Percentiles rank a stretch among this genome's conserved stretches.
phyloP scores from a whole-genome alignment of 23 tunicate species.

The Halocynthia aurantium region DNA sequence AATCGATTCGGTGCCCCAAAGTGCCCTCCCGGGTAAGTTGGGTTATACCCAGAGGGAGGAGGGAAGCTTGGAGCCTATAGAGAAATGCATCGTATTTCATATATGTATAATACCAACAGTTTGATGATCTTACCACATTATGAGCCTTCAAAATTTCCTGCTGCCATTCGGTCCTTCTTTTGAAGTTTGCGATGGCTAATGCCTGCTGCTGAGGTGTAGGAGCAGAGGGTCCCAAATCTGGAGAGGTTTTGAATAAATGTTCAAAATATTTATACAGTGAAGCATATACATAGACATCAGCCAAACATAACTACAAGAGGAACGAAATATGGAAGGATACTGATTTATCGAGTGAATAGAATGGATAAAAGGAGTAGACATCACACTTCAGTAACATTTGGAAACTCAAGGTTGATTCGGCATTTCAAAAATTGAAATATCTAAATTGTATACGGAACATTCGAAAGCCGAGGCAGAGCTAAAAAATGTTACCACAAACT shows the following conservation, averaged over 20 bases:
- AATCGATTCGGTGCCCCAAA: no score
- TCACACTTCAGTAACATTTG: not conserved
- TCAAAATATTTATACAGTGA: no score
- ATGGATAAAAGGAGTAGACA: not conserved
- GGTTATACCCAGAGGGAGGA: no score
- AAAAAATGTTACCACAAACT: conserved; percentile 5
- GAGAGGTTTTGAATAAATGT: no score
- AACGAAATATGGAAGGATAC: not conserved
- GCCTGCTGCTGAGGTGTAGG: not conserved
- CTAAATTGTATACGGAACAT: not conserved
- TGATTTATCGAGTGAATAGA: not conserved
- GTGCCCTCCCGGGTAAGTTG: no score
- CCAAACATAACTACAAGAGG: no score
- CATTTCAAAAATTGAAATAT: not conserved
- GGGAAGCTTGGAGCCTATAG: no score
- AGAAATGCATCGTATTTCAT: no score
- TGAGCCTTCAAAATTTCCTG: conserved; percentile 26
- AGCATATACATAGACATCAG: no score
- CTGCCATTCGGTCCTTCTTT: conserved; percentile 16
- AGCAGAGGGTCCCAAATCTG: conserved; percentile 12
- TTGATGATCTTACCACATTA: conserved; percentile 14
- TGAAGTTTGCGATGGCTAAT: conserved; percentile 12
- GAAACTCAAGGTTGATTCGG: not conserved
- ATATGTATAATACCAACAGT: no score
- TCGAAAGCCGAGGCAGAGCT: not conserved